A percentile compares a stretch with the other conserved stretches of the same genome.
These are phyloP conservation scores for Lapara coniferarum DNA, from an alignment of 2,888 invertebrate genomes.

Conservation along the genomic window DNA sequence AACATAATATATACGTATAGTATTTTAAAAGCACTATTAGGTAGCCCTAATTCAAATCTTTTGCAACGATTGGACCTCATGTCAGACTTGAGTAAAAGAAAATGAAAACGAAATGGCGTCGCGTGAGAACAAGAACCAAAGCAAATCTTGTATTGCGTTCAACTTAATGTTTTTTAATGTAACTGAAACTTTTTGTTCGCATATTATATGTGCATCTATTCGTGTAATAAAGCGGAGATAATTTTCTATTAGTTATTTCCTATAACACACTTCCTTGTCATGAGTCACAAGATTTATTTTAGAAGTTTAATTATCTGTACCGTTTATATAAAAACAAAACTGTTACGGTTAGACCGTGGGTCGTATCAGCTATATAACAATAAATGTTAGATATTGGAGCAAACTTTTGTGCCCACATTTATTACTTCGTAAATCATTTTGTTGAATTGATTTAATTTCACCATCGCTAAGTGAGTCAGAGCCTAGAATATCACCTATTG, in stretches of 20 bases:
- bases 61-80: background rate
- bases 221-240: background rate
- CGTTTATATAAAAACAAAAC: background rate
- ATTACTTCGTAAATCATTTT: background rate
- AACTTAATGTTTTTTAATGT: slow-evolving; percentile 47
- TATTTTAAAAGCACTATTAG: background rate
- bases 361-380: background rate
- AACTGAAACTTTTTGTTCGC: background rate
- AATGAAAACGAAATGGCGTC: slow-evolving; percentile 46
- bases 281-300: slow-evolving; percentile 10
- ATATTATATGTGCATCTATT: background rate
- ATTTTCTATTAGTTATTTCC: background rate
- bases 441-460: too few species aligned
- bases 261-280: slow-evolving; percentile 2
- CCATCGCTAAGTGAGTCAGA: too few species aligned
- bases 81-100: background rate
- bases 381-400: background rate
- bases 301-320: background rate
- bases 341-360: slow-evolving; percentile 1
- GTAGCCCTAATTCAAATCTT: background rate
- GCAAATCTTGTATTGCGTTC: slow-evolving; percentile 50
- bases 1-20: too few species aligned
- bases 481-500: too few species aligned
- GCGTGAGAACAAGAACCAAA: slow-evolving; percentile 43
- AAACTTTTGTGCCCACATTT: background rate